Evolutionary conservation across 2,888 invertebrate species (phyloP), one percentile per base, ranked within the genome.

Genomic region (Oscheius myriophilus): DNA sequence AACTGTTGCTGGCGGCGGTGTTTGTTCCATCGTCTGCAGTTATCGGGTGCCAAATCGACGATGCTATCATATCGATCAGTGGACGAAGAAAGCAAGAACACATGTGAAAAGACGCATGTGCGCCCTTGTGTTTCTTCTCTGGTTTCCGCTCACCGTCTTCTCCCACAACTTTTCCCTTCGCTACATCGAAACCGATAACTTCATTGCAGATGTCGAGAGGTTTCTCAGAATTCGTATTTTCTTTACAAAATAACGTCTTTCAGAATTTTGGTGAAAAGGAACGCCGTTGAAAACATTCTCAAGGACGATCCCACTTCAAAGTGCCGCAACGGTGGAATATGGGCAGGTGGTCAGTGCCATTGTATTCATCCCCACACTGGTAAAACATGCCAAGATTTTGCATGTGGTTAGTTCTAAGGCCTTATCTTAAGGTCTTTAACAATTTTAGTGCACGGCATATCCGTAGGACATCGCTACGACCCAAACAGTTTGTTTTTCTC

Each of bases 311-410:
- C 75, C n/a, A 67, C 55, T 42, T 63, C 74, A 26, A 46, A 62
- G 23, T 78, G 78, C 61, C 55, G 78, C 18, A 76, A 78, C 45
- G 78, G 78, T 16, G 81, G 81, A 1, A 76, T 81, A 9, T 75
- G 57, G 49, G 57, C 75, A 0, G 74, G 73, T 18, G 75, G 76
- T 2, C 71, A 68, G 21, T 82, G 82, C 59, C 78, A 78, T 43
- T 82, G 83, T 59, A 71, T 79, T 18, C 77, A 72, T 59, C 82
- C 82, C 18, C 79, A 82, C 54, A 81, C 80, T 9, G 83, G 83
- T 0, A 39, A 59, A 1, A 66, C 66, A 9, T 83, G 83, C 57
- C 67, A 73, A 42, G 81, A 83, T 67, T 83, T 80, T 55, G 80
- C 78, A 14, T 83, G 83, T 69, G 80, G 80, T 82, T 49, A 23